phyloP scores from a whole-genome alignment of 2,888 invertebrate genomes.

The Glomeris marginata region DNA sequence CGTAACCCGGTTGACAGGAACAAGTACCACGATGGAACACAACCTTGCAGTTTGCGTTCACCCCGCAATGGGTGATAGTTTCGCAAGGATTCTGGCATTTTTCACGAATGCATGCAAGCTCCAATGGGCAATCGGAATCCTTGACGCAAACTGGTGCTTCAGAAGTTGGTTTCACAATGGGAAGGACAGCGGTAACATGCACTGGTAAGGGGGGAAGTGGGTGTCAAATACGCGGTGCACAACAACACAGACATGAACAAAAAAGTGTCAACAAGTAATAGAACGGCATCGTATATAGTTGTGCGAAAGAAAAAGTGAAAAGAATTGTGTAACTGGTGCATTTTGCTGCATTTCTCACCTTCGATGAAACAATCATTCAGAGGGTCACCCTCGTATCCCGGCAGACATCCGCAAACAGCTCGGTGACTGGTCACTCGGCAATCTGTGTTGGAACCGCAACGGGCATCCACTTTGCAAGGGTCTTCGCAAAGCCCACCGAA shows the following conservation, averaged over 20 bases:
- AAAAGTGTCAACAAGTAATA: background rate
- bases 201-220: background rate
- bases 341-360: constrained; percentile 40
- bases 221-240: background rate
- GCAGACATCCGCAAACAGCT: constrained; percentile 61
- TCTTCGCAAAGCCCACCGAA: constrained; percentile 60
- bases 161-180: background rate
- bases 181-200: background rate
- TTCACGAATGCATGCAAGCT: constrained; percentile 7
- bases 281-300: background rate
- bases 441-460: constrained; percentile 28
- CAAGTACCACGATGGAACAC: constrained; percentile 70
- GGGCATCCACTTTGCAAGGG: constrained; percentile 64
- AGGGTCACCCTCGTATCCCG: constrained; percentile 66
- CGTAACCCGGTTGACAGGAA: constrained; percentile 55
- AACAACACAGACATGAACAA: background rate
- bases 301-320: constrained; percentile 1
- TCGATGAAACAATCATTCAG: constrained; percentile 42
- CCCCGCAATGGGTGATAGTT: constrained; percentile 47
- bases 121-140: constrained; percentile 12
- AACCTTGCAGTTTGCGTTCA: constrained; percentile 65
- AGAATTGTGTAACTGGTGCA: background rate
- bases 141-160: constrained; percentile 7
- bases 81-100: constrained; percentile 52
- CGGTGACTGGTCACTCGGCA: constrained; percentile 58